Evolutionary conservation across 37 sponge, comb jelly and placozoan species (phyloP).

Genomic region (Diacarnus erythraeanus): DNA sequence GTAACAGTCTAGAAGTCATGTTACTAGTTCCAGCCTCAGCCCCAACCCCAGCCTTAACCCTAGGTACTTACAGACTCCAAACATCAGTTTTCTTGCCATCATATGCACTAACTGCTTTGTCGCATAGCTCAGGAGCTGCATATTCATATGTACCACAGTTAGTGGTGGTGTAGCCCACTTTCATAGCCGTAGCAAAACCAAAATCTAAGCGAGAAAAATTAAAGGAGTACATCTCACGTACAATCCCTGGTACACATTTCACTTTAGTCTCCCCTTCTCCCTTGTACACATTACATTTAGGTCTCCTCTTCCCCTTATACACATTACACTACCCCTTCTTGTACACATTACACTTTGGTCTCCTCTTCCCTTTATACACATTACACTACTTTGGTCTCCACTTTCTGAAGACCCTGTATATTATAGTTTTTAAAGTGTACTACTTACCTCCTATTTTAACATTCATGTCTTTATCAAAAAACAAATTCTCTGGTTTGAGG

Average conservation of each 20-base stretch:
- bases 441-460: conserved; percentile 68
- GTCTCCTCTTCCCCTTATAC: too few species aligned
- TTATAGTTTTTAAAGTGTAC: neutral
- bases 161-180: conserved; percentile 49
- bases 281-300: too few species aligned
- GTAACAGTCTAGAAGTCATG: too few species aligned
- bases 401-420: neutral
- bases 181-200: conserved; percentile 62
- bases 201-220: conserved; percentile 56
- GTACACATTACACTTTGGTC: too few species aligned
- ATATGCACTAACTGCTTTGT: conserved; percentile 13
- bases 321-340: too few species aligned
- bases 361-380: too few species aligned
- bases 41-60: too few species aligned
- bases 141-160: conserved; percentile 65
- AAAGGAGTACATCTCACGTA: too few species aligned
- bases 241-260: too few species aligned
- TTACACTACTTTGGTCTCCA: too few species aligned
- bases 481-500: conserved; percentile 85
- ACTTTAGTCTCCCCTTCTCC: too few species aligned
- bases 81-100: conserved; percentile 77
- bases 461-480: conserved; percentile 58
- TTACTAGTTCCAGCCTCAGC: too few species aligned
- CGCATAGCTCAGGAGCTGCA: conserved; percentile 82
- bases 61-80: conserved; percentile 71